A percentile compares a stretch with the other conserved stretches of the same genome.
phyloP scores from a whole-genome alignment of 2,888 invertebrate genomes.

The Nephrotoma guestfalica region DNA sequence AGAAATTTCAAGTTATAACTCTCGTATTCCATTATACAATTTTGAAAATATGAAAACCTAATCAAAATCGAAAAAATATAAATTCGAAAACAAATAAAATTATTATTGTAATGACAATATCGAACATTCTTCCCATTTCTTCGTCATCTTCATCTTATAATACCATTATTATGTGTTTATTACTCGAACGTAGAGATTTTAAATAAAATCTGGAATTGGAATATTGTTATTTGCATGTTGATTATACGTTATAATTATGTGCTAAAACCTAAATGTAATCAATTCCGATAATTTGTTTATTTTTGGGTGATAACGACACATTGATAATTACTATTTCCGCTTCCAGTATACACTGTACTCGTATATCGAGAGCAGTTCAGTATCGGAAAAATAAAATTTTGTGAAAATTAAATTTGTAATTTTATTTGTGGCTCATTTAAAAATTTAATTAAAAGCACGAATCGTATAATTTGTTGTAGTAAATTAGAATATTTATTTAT shows the following conservation, averaged over 20 bases:
- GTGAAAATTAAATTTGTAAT: not conserved
- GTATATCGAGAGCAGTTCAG: not conserved
- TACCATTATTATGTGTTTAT: not conserved
- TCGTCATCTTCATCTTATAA: not conserved
- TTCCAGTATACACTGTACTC: too few relatives aligned
- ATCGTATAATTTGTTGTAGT: too few relatives aligned
- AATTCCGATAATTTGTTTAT: not conserved
- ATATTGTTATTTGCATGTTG: not conserved
- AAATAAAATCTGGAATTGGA: not conserved
- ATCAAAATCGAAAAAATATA: not conserved
- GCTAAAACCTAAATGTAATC: not conserved
- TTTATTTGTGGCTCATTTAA: not conserved
- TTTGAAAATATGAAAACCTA: not conserved
- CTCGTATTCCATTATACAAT: not conserved
- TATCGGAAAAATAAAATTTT: not conserved
- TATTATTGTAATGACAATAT: not conserved
- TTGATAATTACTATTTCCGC: not conserved
- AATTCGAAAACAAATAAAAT: not conserved
- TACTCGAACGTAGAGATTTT: not conserved
- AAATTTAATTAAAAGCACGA: not conserved
- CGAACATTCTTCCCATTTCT: not conserved
- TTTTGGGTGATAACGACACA: not conserved
- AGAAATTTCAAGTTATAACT: not conserved
- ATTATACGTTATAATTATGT: not conserved
- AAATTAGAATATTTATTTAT: too few relatives aligned